Conservation (phyloP, 2,113 vertebrate genomes). For the Xiphophorus maculatus region DNA sequence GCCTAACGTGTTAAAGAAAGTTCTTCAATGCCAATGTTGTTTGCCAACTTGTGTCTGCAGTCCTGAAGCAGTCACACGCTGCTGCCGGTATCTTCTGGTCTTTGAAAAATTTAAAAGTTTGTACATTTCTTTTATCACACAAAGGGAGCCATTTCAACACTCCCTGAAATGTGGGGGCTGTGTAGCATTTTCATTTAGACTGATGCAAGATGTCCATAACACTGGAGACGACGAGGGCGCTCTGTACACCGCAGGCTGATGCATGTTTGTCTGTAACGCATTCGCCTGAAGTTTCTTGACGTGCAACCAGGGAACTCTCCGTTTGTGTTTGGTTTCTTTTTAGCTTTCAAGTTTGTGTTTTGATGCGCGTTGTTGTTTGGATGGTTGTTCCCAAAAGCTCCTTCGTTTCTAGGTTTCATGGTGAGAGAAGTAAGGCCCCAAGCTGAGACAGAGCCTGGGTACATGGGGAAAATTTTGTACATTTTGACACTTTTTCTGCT, state of each 20-base stretch:
- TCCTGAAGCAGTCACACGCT: background rate
- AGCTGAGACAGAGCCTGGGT: background rate
- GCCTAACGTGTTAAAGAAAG: constrained; percentile 12
- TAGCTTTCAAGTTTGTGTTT: constrained; percentile 14
- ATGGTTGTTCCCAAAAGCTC: constrained; percentile 17
- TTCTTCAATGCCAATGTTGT: constrained; percentile 33
- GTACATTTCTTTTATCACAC: background rate
- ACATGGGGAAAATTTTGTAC: no score
- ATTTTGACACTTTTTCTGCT: no score
- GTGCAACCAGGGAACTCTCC: background rate
- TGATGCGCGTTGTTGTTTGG: constrained; percentile 11
- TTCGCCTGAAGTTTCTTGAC: background rate
- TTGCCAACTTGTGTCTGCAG: constrained; percentile 8
- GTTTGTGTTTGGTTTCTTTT: background rate
- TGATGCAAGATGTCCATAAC: background rate
- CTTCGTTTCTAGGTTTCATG: background rate
- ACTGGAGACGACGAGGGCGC: background rate
- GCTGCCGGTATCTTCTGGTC: background rate
- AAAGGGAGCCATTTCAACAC: background rate
- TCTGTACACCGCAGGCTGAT: background rate
- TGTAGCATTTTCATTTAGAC: background rate
- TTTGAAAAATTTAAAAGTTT: background rate
- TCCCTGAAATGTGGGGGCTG: background rate
- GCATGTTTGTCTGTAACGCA: background rate
- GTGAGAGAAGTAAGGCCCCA: background rate